Evolutionary conservation across 2,888 invertebrate genomes (phyloP), one percentile per base, ranked within the genome.

Genomic region (Ethmia dodecea): DNA sequence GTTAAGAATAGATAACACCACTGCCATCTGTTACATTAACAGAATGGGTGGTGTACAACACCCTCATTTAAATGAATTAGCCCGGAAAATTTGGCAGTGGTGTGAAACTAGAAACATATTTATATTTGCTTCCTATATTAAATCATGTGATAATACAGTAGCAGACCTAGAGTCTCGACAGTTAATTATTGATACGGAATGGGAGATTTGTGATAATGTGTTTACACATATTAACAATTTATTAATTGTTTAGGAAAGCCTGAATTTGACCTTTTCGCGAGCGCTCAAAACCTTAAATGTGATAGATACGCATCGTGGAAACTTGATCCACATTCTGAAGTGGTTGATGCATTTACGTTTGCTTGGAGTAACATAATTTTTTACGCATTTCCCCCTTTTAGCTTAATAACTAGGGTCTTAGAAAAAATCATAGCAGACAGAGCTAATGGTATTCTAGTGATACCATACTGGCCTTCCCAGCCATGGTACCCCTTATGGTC

Each of bases 231-330:
- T 45, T 12, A 15, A n/a, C n/a, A n/a, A n/a, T n/a, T n/a, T 18
- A 5, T 10, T 30, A 13, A 20, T 3, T 13, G n/a, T 45, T 47
- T 34, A 37, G 43, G 2, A 4, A 10, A 13, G 43, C 45, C 13
- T 31, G 40, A 0, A 40, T n/a, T 47, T 5, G 45, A 47, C 20
- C 18, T 47, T 11, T 50, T 45, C 28, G 45, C 47, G 3, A 36
- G 31, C 13, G 28, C 45, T 1, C 4, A 2, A 37, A 13, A 39
- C 14, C 6, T 9, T 9, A 35, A 35, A 33, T 39, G 39, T 26
- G 1, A 11, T 10, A 31, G 11, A 10, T 45, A 36, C 29, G 20
- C 42, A 5, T 36, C 43, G 2, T 48, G 43, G 45, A 32, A 38
- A 5, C 35, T 13, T 15, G 43, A 48, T 24, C 45, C 43, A 1